A percentile compares a stretch with the other conserved stretches of the same genome.
Conservation (phyloP, 2,113 vertebrate species). For the Nycticorax nycticorax region DNA sequence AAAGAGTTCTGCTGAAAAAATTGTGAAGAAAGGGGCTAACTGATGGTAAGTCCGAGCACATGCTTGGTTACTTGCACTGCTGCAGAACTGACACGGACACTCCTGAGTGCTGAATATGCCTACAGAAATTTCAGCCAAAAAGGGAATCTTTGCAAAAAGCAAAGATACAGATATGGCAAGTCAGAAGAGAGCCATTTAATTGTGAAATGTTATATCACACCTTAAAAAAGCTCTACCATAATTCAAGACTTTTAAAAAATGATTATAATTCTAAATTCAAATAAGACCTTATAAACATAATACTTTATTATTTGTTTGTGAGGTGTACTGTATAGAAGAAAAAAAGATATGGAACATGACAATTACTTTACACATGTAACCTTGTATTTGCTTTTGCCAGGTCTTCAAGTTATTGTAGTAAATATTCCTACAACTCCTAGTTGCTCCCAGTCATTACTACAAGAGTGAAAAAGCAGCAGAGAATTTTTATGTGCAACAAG, state of each 20-base stretch:
- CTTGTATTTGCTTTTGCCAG: neutral
- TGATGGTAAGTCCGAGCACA: accelerated
- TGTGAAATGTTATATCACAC: neutral
- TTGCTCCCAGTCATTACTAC: neutral
- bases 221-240: neutral
- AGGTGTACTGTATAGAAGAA: neutral
- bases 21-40: neutral
- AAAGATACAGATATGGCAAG: neutral
- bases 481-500: neutral
- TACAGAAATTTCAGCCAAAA: neutral
- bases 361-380: neutral
- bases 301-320: neutral
- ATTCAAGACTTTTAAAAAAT: neutral
- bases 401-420: neutral
- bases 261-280: neutral
- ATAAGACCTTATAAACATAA: neutral
- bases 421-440: neutral
- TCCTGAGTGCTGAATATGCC: neutral
- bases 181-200: neutral
- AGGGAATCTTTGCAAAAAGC: neutral
- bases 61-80: neutral
- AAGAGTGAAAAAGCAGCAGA: neutral
- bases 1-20: neutral
- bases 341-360: neutral
- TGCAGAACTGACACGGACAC: neutral